Percentiles rank a stretch among this genome's conserved stretches.
These are phyloP conservation scores for Mus spretus DNA, from an alignment of 2,797 vertebrate species.

Conservation along the genomic window DNA sequence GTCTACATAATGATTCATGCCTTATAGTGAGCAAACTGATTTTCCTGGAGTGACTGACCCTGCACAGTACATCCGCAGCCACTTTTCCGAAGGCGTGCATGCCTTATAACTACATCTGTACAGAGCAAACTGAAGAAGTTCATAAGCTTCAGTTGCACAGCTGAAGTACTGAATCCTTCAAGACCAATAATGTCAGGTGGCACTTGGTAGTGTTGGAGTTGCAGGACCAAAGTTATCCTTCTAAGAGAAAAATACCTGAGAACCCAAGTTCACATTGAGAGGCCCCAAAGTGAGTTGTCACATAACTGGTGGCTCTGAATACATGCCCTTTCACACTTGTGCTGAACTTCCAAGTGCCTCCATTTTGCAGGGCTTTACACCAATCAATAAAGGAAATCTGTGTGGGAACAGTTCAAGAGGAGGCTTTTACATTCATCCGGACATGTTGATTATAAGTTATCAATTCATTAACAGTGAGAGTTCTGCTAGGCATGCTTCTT, in stretches of 20 bases:
- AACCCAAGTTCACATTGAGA: background rate
- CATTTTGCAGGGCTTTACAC: background rate
- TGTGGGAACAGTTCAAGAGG: background rate
- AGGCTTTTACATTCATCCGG: background rate
- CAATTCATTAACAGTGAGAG: background rate
- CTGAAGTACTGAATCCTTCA: background rate
- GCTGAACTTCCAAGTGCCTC: background rate
- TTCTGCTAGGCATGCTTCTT: background rate
- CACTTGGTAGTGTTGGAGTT: background rate
- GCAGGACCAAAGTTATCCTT: background rate
- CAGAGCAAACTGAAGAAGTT: background rate
- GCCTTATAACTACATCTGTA: background rate
- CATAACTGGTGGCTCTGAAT: background rate
- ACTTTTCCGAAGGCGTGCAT: background rate
- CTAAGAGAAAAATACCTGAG: background rate
- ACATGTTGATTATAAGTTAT: background rate
- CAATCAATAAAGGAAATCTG: background rate
- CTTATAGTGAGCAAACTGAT: background rate
- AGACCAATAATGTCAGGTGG: background rate
- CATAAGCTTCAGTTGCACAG: background rate
- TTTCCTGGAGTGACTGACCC: background rate
- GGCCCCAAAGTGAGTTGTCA: background rate
- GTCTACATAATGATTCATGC: background rate
- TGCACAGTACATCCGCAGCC: background rate
- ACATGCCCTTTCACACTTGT: background rate